A percentile compares a stretch with the other conserved stretches of the same genome.
Conservation (phyloP, 2,113 vertebrate species). For the Piliocolobus tephrosceles region DNA sequence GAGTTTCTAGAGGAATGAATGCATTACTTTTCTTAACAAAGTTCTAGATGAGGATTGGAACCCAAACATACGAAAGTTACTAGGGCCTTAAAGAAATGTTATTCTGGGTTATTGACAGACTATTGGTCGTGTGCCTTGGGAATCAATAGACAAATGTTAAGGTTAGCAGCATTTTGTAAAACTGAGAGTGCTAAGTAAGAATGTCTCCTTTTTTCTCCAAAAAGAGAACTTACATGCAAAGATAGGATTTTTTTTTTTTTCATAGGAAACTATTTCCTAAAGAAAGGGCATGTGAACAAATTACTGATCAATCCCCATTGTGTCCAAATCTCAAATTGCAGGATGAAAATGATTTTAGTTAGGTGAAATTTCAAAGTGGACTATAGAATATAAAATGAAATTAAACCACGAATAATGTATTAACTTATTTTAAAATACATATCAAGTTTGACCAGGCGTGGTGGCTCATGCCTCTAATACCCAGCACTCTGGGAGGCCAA, state of each 20-base stretch:
- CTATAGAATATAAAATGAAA: not conserved
- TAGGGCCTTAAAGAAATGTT: not conserved
- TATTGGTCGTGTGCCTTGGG: not conserved
- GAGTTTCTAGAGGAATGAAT: not conserved
- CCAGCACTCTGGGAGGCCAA: too few species aligned
- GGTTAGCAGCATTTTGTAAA: not conserved
- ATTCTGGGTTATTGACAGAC: not conserved
- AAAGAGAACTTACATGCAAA: not conserved
- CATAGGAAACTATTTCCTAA: not conserved
- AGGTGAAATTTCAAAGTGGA: constrained; percentile 40
- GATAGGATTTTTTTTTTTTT: not conserved
- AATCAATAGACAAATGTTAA: not conserved
- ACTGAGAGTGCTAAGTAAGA: not conserved
- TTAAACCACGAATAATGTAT: not conserved
- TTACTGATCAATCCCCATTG: not conserved
- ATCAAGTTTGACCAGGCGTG: not conserved
- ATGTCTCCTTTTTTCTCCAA: not conserved
- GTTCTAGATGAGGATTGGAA: not conserved
- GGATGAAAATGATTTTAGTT: not conserved
- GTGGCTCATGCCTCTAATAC: too few species aligned
- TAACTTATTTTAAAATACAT: not conserved
- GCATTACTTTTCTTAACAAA: not conserved
- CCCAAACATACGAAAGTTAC: not conserved
- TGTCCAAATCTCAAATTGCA: not conserved
- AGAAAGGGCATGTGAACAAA: constrained; percentile 1